Evolutionary conservation across 2,113 vertebrate genomes (phyloP).

Genomic region (Gobius niger): DNA sequence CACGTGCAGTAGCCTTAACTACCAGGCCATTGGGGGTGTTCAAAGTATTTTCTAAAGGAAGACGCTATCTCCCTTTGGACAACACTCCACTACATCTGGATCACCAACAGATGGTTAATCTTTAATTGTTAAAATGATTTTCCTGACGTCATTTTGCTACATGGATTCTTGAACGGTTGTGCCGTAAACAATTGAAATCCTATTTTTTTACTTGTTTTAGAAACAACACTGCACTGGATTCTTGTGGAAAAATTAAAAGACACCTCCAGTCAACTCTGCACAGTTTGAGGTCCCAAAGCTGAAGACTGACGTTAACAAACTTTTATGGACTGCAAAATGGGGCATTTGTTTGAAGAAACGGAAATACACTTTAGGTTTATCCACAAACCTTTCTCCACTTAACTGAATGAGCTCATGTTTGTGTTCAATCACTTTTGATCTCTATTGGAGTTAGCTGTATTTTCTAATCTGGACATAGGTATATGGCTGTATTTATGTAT

Average conservation of each 20-base stretch:
- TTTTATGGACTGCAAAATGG: slow-evolving; percentile 20
- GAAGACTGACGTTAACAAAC: slow-evolving; percentile 40
- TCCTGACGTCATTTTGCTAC: background rate
- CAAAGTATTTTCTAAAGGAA: background rate
- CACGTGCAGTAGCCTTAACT: too few species aligned
- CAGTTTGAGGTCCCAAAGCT: slow-evolving; percentile 66
- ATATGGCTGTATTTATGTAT: slow-evolving; percentile 16
- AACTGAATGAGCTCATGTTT: slow-evolving; percentile 15
- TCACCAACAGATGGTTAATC: background rate
- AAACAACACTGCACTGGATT: slow-evolving; percentile 84
- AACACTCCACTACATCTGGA: background rate
- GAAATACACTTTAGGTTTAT: background rate
- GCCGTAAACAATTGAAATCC: background rate
- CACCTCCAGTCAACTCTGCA: slow-evolving; percentile 82
- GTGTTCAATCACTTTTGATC: background rate
- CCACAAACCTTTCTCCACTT: slow-evolving; percentile 19
- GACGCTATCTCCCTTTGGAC: background rate
- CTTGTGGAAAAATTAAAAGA: slow-evolving; percentile 82
- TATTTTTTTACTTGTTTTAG: slow-evolving; percentile 65
- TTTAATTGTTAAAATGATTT: background rate
- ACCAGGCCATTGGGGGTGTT: background rate
- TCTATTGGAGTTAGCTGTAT: background rate
- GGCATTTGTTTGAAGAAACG: slow-evolving; percentile 2
- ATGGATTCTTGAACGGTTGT: background rate
- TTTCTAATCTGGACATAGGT: background rate